Percentiles rank a stretch among this genome's conserved stretches.
Conservation (phyloP, 2,888 invertebrate species). For the Steinernema hermaphroditum region DNA sequence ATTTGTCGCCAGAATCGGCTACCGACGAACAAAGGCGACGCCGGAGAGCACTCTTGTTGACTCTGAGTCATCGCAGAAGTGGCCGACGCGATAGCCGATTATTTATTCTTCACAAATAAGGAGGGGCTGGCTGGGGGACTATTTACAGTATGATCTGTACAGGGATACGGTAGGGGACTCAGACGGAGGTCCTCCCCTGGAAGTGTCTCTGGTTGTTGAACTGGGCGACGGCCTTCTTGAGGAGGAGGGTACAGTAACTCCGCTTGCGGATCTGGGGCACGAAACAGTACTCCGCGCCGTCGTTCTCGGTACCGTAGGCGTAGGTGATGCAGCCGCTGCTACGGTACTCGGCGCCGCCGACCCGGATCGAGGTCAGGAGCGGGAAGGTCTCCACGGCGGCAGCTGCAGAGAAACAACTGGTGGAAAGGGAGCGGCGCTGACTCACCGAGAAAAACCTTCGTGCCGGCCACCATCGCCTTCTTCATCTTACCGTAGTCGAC, state of each 20-base stretch:
- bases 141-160: too few relatives aligned
- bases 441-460: constrained; percentile 19
- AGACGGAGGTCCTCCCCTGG: too few relatives aligned
- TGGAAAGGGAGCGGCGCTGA: not conserved
- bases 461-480: constrained; percentile 18
- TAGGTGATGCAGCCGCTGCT: constrained; percentile 25
- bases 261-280: constrained; percentile 13
- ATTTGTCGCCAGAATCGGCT: too few relatives aligned
- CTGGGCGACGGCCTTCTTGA: constrained; percentile 24
- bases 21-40: too few relatives aligned
- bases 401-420: not conserved
- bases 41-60: too few relatives aligned
- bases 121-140: too few relatives aligned
- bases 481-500: constrained; percentile 10
- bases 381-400: constrained; percentile 1
- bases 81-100: too few relatives aligned
- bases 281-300: not conserved
- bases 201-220: constrained; percentile 7
- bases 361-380: not conserved
- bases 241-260: constrained; percentile 8
- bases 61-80: too few relatives aligned
- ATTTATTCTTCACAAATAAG: too few relatives aligned
- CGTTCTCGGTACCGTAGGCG: not conserved
- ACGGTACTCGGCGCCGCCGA: constrained; percentile 13
- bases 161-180: too few relatives aligned